A percentile compares a stretch with the other conserved stretches of the same genome.
Evolutionary conservation across 2,888 invertebrate species (phyloP).

Genomic region (Meiosimyza platycephala): DNA sequence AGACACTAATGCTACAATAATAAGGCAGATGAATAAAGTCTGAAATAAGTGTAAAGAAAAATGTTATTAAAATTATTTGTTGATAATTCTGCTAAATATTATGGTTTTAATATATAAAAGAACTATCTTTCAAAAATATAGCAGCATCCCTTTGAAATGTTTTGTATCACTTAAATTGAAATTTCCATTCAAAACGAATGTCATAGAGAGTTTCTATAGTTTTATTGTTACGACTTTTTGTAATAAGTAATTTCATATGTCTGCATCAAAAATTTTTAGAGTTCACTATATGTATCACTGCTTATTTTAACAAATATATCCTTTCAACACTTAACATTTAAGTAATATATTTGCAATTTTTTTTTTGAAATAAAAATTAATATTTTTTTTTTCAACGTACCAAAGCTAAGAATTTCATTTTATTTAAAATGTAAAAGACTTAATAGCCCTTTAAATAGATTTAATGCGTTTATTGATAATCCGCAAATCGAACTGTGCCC

Average conservation of each 20-base stretch:
- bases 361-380: background rate
- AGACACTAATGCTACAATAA: slow-evolving; percentile 56
- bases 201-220: too few relatives aligned
- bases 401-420: slow-evolving; percentile 58
- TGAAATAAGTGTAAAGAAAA: slow-evolving; percentile 41
- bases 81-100: background rate
- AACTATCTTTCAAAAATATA: too few relatives aligned
- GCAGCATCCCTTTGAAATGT: too few relatives aligned
- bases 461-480: slow-evolving; percentile 45
- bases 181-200: too few relatives aligned
- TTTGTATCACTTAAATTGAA: too few relatives aligned
- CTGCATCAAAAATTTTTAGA: too few relatives aligned
- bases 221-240: too few relatives aligned
- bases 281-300: background rate
- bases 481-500: slow-evolving; percentile 55
- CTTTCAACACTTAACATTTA: too few relatives aligned
- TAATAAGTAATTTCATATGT: too few relatives aligned
- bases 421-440: slow-evolving; percentile 35
- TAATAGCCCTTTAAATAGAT: slow-evolving; percentile 35
- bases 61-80: background rate
- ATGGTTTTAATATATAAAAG: too few relatives aligned
- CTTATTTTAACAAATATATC: background rate
- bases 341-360: background rate
- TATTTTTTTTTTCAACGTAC: slow-evolving; percentile 46
- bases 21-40: slow-evolving; percentile 59